Base-by-base conservation (phyloP, 2,113 vertebrate genomes). In the Tragulus kanchil region DNA sequence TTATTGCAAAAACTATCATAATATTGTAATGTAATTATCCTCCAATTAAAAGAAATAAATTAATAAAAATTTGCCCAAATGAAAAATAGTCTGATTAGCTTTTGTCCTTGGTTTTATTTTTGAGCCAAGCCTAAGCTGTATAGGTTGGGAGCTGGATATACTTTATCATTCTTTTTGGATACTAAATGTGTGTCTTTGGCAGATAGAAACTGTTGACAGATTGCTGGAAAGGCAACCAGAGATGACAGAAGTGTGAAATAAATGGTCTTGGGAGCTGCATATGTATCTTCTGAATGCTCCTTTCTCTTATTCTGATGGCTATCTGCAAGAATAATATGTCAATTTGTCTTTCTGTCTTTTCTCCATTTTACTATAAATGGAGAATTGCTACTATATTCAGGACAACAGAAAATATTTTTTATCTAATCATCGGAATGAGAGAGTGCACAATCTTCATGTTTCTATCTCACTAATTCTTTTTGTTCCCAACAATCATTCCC, bases 191-290 rank as follows among this genome's bases (percentile, higher is more conserved):
- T 97, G 89, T 95, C 96, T 97, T 96, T 94, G 62, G 21, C 89
- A 97, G 96, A 95, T 50, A 91, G 93, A 94, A 97, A 95, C 94
- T 98, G 93, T 93, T 98, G 98, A 95, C 96, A 97, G 98, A 97
- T 98, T 93, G 86, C 84, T 98, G 98, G 97, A 98, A 97, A 87
- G 97, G 83, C 59, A 94, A 95, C 50, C 31, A 86, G 97, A 97
- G 97, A 97, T 97, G 97, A 98, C 96, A 98, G 97, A 97, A 98
- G 79, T 77, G 90, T 94, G 96, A 98, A 98, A 95, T 85, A 96
- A 96, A 91, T 87, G 97, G 93, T 81, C 23, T 31, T 69, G 78
- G 97, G 97, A 85, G 89, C 96, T 96, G 95, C 98, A 97, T 92
- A 86, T 93, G 95, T 87, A 78, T 95, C 69, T 95, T 94, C 83